Evolutionary conservation across 2,113 vertebrate species (phyloP), one percentile per base, ranked within the genome.

Genomic region (Sarotherodon lohbergeri): DNA sequence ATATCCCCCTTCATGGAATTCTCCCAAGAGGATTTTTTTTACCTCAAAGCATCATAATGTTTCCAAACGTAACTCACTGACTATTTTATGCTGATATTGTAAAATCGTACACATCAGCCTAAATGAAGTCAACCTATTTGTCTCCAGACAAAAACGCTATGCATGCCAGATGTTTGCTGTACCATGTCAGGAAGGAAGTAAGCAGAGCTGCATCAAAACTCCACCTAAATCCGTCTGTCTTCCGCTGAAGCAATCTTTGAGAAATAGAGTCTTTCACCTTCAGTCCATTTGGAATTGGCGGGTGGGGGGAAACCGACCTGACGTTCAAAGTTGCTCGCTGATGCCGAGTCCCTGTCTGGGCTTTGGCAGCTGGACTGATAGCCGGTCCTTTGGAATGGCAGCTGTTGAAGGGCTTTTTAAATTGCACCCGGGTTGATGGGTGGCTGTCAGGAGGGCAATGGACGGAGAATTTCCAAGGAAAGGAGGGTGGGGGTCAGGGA

Each of bases 401-500:
- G 93, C 92, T 94, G 95, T 93, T 95, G 94, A 95, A 94, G 95
- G 93, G 91, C 89, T 93, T 94, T 95, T 95, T 96, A 95, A 96
- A 96, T 95, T 94, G 94, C 95, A 88, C 91, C 87, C 86, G 50
- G 86, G 91, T 90, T 96, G 95, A 96, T 94, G 92, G 94, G 91
- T 91, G 87, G 86, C 93, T 96, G 95, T 96, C 95, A 95, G 92
- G 90, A 90, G 91, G 91, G 91, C 91, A 86, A 92, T 90, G 94
- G 93, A 92, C 57, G 63, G 87, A 90, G 90, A 88, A 86, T 80
- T 90, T 90, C 29, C 36, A 88, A 90, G 52, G 32, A 68, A 43
- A 54, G 54, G 10, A 8, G 6, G 7, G 32, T 63, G 17, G 12
- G 12, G 52, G 87, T 82, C 32, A 48, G 8, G 16, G 39, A 89